phyloP scores from a whole-genome alignment of 2,888 invertebrate species.

The Leucophenga montana region DNA sequence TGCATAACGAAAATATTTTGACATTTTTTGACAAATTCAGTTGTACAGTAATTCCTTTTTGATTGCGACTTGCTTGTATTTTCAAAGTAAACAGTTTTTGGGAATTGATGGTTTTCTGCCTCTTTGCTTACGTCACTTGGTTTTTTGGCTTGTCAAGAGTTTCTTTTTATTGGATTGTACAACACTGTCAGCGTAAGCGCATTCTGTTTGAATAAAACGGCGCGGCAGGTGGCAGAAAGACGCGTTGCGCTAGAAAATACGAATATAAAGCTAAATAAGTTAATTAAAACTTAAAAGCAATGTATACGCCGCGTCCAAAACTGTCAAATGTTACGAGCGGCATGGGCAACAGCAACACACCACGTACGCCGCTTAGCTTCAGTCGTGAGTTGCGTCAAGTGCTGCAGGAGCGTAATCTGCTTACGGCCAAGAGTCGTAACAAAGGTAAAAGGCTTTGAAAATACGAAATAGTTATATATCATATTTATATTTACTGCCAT shows the following conservation, averaged over 20 bases:
- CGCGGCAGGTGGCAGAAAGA: slow-evolving; percentile 12
- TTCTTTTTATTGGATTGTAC: no score
- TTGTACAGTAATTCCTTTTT: no score
- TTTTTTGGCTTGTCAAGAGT: no score
- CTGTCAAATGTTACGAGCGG: slow-evolving; percentile 29
- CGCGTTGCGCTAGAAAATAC: neutral
- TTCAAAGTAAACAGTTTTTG: no score
- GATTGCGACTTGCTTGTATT: no score
- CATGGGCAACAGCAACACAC: slow-evolving; percentile 44
- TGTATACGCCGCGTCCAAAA: slow-evolving; percentile 65
- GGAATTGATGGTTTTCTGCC: no score
- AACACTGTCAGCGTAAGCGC: no score
- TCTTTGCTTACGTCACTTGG: no score
- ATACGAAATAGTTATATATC: no score
- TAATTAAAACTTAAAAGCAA: slow-evolving; percentile 39
- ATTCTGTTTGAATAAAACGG: slow-evolving; percentile 4
- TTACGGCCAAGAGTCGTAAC: slow-evolving; percentile 77
- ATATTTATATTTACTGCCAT: neutral
- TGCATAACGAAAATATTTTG: no score
- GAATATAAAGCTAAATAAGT: neutral
- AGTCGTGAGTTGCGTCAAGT: slow-evolving; percentile 78
- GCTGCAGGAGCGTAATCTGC: slow-evolving; percentile 77
- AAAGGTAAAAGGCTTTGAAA: slow-evolving; percentile 73
- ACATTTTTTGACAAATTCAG: no score
- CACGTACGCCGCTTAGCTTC: slow-evolving; percentile 74